Evolutionary conservation across 2,797 vertebrate species (phyloP).

Genomic region (Percopsis omiscomaycus): DNA sequence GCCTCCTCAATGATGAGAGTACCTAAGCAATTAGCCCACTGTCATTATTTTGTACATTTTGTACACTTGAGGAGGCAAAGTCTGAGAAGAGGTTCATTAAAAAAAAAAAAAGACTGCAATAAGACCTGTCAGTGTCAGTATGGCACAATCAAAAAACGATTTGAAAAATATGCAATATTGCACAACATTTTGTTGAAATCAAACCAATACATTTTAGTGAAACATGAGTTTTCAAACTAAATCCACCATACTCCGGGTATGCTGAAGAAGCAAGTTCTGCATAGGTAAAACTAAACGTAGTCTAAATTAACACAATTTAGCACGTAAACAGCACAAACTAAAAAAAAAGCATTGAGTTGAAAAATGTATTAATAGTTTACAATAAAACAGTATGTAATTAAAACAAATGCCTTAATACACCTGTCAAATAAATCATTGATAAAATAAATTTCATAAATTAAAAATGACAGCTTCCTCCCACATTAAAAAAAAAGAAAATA

Average conservation of each 20-base stretch:
- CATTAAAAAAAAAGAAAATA: not conserved
- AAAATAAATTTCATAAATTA: constrained; percentile 5
- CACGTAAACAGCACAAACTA: constrained; percentile 17
- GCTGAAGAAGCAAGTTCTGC: constrained; percentile 40
- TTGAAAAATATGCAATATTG: constrained; percentile 50
- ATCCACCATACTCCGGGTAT: constrained; percentile 73
- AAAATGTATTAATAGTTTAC: constrained; percentile 19
- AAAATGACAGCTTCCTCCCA: constrained; percentile 13
- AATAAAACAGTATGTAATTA: constrained; percentile 18
- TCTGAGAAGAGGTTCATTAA: constrained; percentile 17
- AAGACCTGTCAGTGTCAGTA: constrained; percentile 17
- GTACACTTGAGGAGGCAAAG: constrained; percentile 30
- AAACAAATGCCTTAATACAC: constrained; percentile 20
- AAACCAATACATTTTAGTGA: not conserved
- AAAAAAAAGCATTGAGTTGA: constrained; percentile 23
- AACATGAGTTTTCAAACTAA: constrained; percentile 27
- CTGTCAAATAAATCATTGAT: constrained; percentile 6
- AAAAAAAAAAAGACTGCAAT: constrained; percentile 15
- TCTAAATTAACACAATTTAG: constrained; percentile 3
- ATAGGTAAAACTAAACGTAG: constrained; percentile 11
- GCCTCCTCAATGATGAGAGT: no score
- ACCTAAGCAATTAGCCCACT: no score
- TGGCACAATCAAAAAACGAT: constrained; percentile 24
- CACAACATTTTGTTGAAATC: constrained; percentile 27
- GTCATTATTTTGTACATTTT: not conserved